Evolutionary conservation across 2,888 invertebrate species (phyloP).

Genomic region (Euproctis similis): DNA sequence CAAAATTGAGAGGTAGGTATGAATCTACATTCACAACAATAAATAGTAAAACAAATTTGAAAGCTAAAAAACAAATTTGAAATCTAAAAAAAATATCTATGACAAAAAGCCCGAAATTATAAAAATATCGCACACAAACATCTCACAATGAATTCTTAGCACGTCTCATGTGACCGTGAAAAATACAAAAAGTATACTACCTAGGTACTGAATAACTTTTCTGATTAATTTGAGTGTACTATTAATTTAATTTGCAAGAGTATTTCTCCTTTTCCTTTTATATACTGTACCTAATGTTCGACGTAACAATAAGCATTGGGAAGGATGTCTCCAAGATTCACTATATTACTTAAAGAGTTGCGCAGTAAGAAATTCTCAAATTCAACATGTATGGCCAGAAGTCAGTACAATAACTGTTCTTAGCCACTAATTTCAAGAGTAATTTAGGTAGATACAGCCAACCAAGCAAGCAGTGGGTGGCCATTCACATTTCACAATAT

Average conservation of each 20-base stretch:
- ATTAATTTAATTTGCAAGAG: conserved; percentile 27
- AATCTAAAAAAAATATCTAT: background rate
- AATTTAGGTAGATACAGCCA: conserved; percentile 57
- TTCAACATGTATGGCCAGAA: conserved; percentile 66
- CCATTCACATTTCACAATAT: conserved; percentile 75
- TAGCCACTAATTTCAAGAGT: conserved; percentile 66
- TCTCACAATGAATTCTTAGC: conserved; percentile 11
- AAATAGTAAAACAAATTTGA: too few relatives aligned
- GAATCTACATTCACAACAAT: too few relatives aligned
- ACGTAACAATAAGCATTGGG: conserved; percentile 66
- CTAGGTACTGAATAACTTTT: background rate
- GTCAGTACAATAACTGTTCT: conserved; percentile 66
- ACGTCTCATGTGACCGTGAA: conserved; percentile 12
- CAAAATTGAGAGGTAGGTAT: too few relatives aligned
- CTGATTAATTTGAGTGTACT: conserved; percentile 11
- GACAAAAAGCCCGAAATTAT: conserved; percentile 6
- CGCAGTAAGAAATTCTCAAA: conserved; percentile 58
- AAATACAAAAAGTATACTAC: conserved; percentile 4
- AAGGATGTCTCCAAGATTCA: conserved; percentile 57
- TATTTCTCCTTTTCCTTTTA: conserved; percentile 30
- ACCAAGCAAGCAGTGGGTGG: conserved; percentile 65
- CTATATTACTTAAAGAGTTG: conserved; percentile 50
- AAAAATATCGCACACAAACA: conserved; percentile 11
- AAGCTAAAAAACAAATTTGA: too few relatives aligned
- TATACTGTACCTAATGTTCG: conserved; percentile 73